phyloP scores from a whole-genome alignment of 2,888 invertebrate species.

The Aspidiotus rigidus region DNA sequence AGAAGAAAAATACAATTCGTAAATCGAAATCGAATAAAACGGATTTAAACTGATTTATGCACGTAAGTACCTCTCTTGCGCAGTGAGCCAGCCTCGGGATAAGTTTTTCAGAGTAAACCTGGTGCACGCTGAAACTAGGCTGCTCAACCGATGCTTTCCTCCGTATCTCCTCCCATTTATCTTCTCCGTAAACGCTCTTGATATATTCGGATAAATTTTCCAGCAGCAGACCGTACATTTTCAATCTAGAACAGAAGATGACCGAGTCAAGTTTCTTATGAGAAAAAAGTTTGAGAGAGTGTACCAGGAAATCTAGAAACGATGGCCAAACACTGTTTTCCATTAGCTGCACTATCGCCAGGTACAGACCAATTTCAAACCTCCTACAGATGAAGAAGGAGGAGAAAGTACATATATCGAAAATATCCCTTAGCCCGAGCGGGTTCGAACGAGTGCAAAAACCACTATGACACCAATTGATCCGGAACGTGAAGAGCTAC shows the following conservation, averaged over 20 bases:
- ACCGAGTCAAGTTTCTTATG: too few species aligned
- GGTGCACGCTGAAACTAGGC: slow-evolving; percentile 79
- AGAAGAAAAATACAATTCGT: slow-evolving; percentile 3
- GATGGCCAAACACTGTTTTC: too few species aligned
- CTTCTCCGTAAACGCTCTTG: slow-evolving; percentile 85
- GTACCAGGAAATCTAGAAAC: too few species aligned
- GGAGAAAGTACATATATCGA: too few species aligned
- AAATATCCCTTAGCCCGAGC: too few species aligned
- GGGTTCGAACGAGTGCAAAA: too few species aligned
- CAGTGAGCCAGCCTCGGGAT: slow-evolving; percentile 75
- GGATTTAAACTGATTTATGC: background rate
- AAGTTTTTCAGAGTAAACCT: slow-evolving; percentile 84
- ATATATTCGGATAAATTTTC: slow-evolving; percentile 91
- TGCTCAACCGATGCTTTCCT: slow-evolving; percentile 76
- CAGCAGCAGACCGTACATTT: slow-evolving; percentile 90
- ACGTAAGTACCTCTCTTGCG: slow-evolving; percentile 62
- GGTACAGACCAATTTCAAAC: too few species aligned
- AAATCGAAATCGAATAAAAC: background rate
- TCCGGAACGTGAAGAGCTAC: too few species aligned
- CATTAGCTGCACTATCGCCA: too few species aligned
- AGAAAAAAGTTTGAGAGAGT: too few species aligned
- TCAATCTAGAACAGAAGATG: slow-evolving; percentile 9
- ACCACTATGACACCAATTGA: too few species aligned
- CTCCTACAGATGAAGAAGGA: too few species aligned
- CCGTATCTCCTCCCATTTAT: slow-evolving; percentile 85